Evolutionary conservation across 2,113 vertebrate genomes (phyloP).

Genomic region (Rostratula benghalensis): DNA sequence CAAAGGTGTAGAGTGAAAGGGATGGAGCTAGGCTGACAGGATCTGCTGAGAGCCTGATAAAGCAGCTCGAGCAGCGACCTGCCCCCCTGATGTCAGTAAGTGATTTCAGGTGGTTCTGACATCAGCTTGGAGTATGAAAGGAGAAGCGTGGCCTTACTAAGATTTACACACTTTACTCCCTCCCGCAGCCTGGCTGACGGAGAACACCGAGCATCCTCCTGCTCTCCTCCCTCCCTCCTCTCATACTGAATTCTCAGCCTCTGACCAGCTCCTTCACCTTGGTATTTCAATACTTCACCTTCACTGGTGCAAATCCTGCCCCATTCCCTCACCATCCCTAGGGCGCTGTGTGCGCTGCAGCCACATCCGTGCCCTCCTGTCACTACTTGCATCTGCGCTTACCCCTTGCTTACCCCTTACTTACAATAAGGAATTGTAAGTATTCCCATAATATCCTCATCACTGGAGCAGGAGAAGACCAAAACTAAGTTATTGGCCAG

Average conservation of each 20-base stretch:
- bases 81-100: background rate
- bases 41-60: background rate
- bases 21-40: background rate
- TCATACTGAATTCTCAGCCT: background rate
- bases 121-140: background rate
- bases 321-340: background rate
- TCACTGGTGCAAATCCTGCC: background rate
- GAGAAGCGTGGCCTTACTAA: background rate
- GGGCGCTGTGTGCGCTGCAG: background rate
- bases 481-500: background rate
- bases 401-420: too few relatives aligned
- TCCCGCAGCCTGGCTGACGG: background rate
- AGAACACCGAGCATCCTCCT: background rate
- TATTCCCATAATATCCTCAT: rapidly evolving
- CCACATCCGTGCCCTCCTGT: background rate
- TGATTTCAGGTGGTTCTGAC: background rate
- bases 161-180: background rate
- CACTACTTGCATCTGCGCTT: rapidly evolving
- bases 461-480: background rate
- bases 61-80: background rate
- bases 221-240: background rate
- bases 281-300: background rate
- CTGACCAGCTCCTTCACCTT: background rate
- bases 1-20: background rate
- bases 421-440: background rate